These are phyloP conservation scores for Lucilia cuprina DNA, from an alignment of 1,140 invertebrate species.

Conservation along the genomic window DNA sequence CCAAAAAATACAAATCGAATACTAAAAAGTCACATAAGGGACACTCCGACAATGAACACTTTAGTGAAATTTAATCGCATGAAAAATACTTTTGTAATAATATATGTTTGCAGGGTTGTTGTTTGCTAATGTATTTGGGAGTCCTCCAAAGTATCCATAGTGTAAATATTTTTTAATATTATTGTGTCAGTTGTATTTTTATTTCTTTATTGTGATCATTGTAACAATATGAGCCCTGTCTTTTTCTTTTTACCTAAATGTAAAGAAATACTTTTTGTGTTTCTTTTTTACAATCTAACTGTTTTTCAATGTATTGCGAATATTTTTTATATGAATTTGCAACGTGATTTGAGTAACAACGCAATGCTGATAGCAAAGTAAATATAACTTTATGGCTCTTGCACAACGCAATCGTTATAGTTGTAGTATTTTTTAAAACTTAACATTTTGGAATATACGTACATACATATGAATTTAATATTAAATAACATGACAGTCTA, in stretches of 20 bases:
- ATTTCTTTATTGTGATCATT: not conserved
- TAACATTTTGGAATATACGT: not conserved
- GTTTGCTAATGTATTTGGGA: too few species aligned
- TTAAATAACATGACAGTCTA: not conserved
- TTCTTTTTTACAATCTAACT: not conserved
- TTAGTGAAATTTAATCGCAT: too few species aligned
- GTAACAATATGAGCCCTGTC: not conserved
- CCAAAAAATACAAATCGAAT: too few species aligned
- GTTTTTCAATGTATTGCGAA: conserved; percentile 22
- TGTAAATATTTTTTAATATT: conserved; percentile 1
- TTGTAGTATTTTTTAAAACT: not conserved
- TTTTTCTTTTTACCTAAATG: not conserved
- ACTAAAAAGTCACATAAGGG: too few species aligned
- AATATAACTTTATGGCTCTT: conserved; percentile 19
- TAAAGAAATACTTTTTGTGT: not conserved
- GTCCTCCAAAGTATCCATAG: not conserved
- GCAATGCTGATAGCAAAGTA: conserved; percentile 5
- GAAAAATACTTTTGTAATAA: too few species aligned
- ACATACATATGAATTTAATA: too few species aligned
- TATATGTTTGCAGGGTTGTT: too few species aligned
- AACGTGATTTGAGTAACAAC: conserved; percentile 22
- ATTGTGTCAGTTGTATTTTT: conserved; percentile 9
- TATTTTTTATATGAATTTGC: conserved; percentile 23
- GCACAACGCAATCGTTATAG: not conserved
- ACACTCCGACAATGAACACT: too few species aligned